A percentile compares a stretch with the other conserved stretches of the same genome.
Conservation (phyloP, 2,888 invertebrate genomes). For the Acrocera orbiculus region DNA sequence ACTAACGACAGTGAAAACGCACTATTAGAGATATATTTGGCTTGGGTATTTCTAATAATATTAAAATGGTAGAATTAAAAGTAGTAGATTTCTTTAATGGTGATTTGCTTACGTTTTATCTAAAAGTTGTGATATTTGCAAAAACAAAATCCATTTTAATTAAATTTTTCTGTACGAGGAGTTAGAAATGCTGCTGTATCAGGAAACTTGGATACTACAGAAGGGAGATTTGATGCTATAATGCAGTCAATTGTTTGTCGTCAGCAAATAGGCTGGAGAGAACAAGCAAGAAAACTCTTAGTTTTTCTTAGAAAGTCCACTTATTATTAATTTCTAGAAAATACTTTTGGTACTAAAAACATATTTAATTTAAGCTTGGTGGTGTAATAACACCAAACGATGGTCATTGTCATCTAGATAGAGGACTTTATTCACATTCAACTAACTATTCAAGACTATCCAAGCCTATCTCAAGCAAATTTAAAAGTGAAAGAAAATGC, state of each 20-base stretch:
- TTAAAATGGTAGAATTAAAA: no score
- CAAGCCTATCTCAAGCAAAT: slow-evolving; percentile 89
- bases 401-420: slow-evolving; percentile 70
- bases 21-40: no score
- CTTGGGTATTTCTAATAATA: no score
- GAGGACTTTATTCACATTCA: slow-evolving; percentile 65
- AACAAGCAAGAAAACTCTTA: slow-evolving; percentile 75
- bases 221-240: slow-evolving; percentile 98
- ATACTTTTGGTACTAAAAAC: no score
- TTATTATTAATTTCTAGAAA: not conserved
- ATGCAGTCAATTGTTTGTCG: slow-evolving; percentile 95
- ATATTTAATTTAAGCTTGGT: no score
- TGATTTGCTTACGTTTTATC: no score
- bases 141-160: no score
- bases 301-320: slow-evolving; percentile 44
- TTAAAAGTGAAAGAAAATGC: slow-evolving; percentile 80
- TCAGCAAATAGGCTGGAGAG: slow-evolving; percentile 88
- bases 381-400: slow-evolving; percentile 90
- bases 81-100: no score
- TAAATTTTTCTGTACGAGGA: no score
- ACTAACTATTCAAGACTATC: slow-evolving; percentile 84
- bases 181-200: slow-evolving; percentile 75
- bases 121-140: no score
- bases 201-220: slow-evolving; percentile 94
- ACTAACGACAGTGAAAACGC: no score